These are phyloP conservation scores for Apaloderma vittatum DNA, from an alignment of 2,113 vertebrate genomes.

Conservation along the genomic window DNA sequence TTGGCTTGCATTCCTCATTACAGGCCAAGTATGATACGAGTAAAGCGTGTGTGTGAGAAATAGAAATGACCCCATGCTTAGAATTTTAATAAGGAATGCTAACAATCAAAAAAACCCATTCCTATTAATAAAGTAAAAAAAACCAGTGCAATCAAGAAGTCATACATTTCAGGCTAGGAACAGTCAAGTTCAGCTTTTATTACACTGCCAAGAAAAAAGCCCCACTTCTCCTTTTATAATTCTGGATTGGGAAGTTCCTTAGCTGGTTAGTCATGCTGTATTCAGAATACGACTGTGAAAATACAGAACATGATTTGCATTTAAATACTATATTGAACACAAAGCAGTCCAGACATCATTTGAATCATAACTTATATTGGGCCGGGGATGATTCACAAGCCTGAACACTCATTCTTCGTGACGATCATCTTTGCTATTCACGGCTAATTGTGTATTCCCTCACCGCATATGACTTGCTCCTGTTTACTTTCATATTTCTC, in stretches of 20 bases:
- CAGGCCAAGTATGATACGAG: background rate
- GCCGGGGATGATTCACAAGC: constrained; percentile 38
- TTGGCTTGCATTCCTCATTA: background rate
- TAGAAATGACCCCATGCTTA: background rate
- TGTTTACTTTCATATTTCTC: background rate
- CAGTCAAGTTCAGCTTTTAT: background rate
- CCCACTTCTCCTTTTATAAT: constrained; percentile 3
- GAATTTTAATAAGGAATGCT: background rate
- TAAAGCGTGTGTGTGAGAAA: background rate
- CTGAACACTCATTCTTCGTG: background rate
- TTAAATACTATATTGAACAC: constrained; percentile 46
- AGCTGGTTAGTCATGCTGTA: constrained; percentile 40
- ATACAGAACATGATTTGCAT: constrained; percentile 1
- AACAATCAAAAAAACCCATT: background rate
- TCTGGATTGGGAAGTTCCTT: constrained; percentile 4
- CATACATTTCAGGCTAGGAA: background rate
- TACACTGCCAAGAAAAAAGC: background rate
- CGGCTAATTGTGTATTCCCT: background rate
- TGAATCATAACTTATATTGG: constrained; percentile 48
- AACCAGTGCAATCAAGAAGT: background rate
- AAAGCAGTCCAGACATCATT: constrained; percentile 11
- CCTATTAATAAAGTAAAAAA: background rate
- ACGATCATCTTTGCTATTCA: constrained; percentile 6
- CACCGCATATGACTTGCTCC: background rate
- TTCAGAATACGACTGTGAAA: background rate